Evolutionary conservation across 2,888 invertebrate species (phyloP), one percentile per base, ranked within the genome.

Genomic region (Caenorhabditis sp.): DNA sequence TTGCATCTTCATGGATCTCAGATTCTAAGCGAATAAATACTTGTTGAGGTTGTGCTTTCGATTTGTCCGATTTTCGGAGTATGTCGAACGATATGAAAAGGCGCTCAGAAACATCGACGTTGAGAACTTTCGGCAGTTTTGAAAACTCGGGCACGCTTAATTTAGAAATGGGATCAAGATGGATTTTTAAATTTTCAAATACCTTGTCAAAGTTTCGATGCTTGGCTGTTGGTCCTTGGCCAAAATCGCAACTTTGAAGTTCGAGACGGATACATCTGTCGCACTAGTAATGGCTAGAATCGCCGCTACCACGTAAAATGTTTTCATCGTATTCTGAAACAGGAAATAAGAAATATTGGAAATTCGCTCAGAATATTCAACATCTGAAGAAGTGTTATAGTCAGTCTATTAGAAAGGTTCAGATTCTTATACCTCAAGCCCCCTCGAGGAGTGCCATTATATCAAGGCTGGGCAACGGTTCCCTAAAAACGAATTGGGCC

Each of bases 71-170:
- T 89, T 95, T 94, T 92, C 96, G 96, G 74, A 94, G 94, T 15
- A 98, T 93, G 0, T 94, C 93, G 92, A 97, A 96, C 92, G 95
- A 95, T 87, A 97, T 93, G 0, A 95, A 93, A 77, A 99, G 93
- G 93, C 96, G 96, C 92, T 98, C 97, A 89, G 96, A 95, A 86
- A 95, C 95, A 93, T 98, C 98, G 6, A 96, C 96, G 88, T 95
- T 95, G 20, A 97, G 93, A 11, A 94, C 93, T 55, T 94, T 94
- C 0, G 93, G 89, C 35, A 96, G 92, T 91, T 95, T 95, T 80
- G 94, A 94, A 1, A 96, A 96, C 91, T 95, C 94, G 0, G 93
- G 92, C 5, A 97, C 93, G 83, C 95, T 95, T 80, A 40, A 86
- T 76, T n/a, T n/a, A n/a, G n/a, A 32, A 32, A 32, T 9, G 9